Evolutionary conservation across 2,888 invertebrate species (phyloP).

Genomic region (Abscondita cerata): DNA sequence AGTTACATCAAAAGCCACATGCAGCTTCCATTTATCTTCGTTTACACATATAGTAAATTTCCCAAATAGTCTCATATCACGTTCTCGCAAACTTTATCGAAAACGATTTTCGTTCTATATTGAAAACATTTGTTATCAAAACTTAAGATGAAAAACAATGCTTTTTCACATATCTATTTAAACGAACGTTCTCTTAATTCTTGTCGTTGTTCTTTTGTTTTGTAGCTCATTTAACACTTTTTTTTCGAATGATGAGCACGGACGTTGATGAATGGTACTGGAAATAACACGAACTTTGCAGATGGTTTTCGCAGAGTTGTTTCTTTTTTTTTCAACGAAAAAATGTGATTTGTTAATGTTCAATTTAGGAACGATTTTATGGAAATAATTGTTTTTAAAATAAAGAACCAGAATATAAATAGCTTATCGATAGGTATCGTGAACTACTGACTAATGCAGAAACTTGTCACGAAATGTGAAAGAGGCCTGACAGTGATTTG

Average conservation of each 20-base stretch:
- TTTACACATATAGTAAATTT: slow-evolving; percentile 1
- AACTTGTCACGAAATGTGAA: slow-evolving; percentile 26
- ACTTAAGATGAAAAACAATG: background rate
- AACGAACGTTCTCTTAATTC: slow-evolving; percentile 3
- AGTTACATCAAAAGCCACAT: slow-evolving; percentile 5
- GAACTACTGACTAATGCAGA: slow-evolving; percentile 26
- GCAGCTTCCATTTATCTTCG: slow-evolving; percentile 4
- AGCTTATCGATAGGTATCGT: slow-evolving; percentile 8
- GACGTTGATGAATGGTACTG: slow-evolving; percentile 22
- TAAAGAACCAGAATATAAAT: slow-evolving; percentile 7
- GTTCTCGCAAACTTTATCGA: slow-evolving; percentile 2
- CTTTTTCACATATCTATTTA: background rate
- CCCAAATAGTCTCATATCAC: background rate
- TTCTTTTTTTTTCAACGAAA: slow-evolving; percentile 1
- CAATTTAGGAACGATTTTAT: no score
- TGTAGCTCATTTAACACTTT: slow-evolving; percentile 11
- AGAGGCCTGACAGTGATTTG: slow-evolving; percentile 33
- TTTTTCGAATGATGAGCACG: slow-evolving; percentile 13
- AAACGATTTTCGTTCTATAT: background rate
- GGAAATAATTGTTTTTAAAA: background rate
- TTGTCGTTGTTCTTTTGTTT: slow-evolving; percentile 17
- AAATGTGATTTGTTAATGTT: background rate
- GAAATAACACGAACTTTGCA: slow-evolving; percentile 10
- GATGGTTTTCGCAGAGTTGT: slow-evolving; percentile 12
- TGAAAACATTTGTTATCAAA: background rate